Evolutionary conservation across 2,113 vertebrate genomes (phyloP), one percentile per base, ranked within the genome.

Genomic region (Ptyas mucosa): DNA sequence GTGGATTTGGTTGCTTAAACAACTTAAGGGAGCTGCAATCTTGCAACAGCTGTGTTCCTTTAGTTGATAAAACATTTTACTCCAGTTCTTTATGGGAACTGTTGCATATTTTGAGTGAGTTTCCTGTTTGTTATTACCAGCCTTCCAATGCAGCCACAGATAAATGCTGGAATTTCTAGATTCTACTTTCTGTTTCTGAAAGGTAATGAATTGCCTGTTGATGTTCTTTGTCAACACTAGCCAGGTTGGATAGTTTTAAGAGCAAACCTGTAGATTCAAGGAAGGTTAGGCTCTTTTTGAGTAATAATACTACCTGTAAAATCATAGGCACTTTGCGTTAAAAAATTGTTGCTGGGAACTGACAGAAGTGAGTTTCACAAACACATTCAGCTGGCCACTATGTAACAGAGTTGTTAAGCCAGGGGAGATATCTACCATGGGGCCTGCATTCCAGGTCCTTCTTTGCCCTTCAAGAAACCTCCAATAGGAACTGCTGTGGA

Each of bases 1-100:
- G 57, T 94, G 94, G 89, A 3, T 81, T 20, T 92, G 39, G 12
- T 57, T 90, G 29, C 39, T 89, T 90, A 21, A 93, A 51, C 34
- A 24, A 26, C 53, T 21, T 3, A 51, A 64, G 14, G n/a, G 89
- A 89, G 87, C 87, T 23, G 88, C 58, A 90, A 5, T 39, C 15
- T 90, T 21, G 26, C 92, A 85, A 1, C 93, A 91, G 0, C 69
- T 52, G 54, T 20, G 46, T 75, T 51, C 87, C 52, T 0, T 92
- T 75, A 29, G 69, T 61, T 51, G 11, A 21, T 15, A 5, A 54
- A 85, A 61, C 87, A 53, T 64, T 91, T 89, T 46, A 57, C 8
- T 75, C 21, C 49, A 94, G 15, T 21, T 69, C 87, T 91, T 92
- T 10, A 0, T 0, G 4, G 61, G 91, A 46, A 39, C 34, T 21